Evolutionary conservation across 2,797 vertebrate species (phyloP).

Genomic region (Diceros bicornis): DNA sequence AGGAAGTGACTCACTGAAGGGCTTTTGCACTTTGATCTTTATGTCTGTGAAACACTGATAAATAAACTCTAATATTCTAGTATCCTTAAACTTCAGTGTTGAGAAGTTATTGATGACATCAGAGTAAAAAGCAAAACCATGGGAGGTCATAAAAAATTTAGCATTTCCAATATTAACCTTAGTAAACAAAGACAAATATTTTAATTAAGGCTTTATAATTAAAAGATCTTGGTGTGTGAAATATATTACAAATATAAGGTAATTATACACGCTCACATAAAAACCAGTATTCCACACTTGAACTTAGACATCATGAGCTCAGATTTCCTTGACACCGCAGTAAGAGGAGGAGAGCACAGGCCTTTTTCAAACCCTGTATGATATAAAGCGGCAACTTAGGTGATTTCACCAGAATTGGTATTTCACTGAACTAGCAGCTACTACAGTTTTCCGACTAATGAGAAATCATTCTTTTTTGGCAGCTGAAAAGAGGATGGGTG

Average conservation of each 20-base stretch:
- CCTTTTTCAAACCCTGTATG: neutral
- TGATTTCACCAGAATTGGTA: constrained; percentile 52
- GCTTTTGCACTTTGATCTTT: constrained; percentile 55
- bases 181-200: constrained; percentile 74
- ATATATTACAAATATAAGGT: constrained; percentile 39
- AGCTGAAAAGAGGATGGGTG: neutral
- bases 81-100: constrained; percentile 55
- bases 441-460: constrained; percentile 60
- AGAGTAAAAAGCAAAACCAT: constrained; percentile 63
- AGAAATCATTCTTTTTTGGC: constrained; percentile 64
- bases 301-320: constrained; percentile 38
- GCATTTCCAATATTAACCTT: constrained; percentile 45
- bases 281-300: neutral
- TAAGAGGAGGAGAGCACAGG: neutral
- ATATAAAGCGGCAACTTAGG: neutral
- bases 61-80: constrained; percentile 60
- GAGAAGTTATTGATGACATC: constrained; percentile 43
- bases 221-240: constrained; percentile 47
- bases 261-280: neutral
- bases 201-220: constrained; percentile 70
- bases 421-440: constrained; percentile 63
- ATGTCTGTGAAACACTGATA: constrained; percentile 44
- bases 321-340: neutral
- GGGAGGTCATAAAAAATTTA: constrained; percentile 53
- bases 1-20: constrained; percentile 29